Percentiles rank a stretch among this genome's conserved stretches.
Evolutionary conservation across 1,140 invertebrate genomes (phyloP).

Genomic region (Papilio dardanus): DNA sequence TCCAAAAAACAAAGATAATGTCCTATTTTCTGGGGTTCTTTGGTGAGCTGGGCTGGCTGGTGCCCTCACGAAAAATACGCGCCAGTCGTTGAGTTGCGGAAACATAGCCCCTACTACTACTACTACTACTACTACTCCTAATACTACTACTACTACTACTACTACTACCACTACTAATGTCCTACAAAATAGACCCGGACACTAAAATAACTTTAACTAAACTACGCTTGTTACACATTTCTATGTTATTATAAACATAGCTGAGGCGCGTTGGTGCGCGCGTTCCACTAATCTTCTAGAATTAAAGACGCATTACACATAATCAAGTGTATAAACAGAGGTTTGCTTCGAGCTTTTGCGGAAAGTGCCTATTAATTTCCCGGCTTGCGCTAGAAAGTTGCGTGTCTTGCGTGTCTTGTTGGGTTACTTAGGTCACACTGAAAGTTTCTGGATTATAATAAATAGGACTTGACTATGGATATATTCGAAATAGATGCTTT

Average conservation of each 20-base stretch:
- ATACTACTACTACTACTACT: too few relatives aligned
- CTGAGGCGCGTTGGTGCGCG: background rate
- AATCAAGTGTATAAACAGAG: conserved; percentile 37
- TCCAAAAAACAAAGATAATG: too few relatives aligned
- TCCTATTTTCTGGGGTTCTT: too few relatives aligned
- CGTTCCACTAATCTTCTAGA: conserved; percentile 46
- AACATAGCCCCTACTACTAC: too few relatives aligned
- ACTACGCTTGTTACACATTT: background rate
- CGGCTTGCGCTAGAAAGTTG: conserved; percentile 52
- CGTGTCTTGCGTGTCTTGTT: conserved; percentile 33
- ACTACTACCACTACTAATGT: too few relatives aligned
- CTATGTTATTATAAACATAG: conserved; percentile 15
- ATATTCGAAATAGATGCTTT: background rate
- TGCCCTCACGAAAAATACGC: too few relatives aligned
- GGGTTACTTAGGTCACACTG: background rate
- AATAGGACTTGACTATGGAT: background rate
- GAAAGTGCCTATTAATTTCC: conserved; percentile 58
- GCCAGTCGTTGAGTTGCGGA: too few relatives aligned
- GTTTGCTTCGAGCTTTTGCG: conserved; percentile 39
- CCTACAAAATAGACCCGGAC: too few relatives aligned
- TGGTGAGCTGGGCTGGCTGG: too few relatives aligned
- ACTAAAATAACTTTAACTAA: background rate
- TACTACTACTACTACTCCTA: too few relatives aligned
- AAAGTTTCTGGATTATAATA: conserved; percentile 5
- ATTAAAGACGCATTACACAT: conserved; percentile 49